A percentile compares a stretch with the other conserved stretches of the same genome.
These are phyloP conservation scores for Hesperophylax magnus DNA, from an alignment of 1,140 invertebrate species.

Conservation along the genomic window DNA sequence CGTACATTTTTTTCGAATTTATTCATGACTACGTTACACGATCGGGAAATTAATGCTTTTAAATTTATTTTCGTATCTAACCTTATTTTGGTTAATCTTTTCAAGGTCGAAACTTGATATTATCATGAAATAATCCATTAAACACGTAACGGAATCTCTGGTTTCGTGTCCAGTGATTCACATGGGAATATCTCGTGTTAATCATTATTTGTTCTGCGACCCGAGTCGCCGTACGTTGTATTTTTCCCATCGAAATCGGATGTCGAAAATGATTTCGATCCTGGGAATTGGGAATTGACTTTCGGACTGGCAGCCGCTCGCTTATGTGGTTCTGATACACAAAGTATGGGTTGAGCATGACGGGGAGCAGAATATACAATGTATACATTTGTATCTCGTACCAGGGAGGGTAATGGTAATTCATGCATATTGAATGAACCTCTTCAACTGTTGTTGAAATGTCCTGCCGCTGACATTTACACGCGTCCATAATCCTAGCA, in stretches of 20 bases:
- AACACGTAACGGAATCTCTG: too few relatives aligned
- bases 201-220: conserved; percentile 25
- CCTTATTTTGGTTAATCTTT: too few relatives aligned
- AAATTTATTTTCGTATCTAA: too few relatives aligned
- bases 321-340: conserved; percentile 24
- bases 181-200: conserved; percentile 35
- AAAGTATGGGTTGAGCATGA: not conserved
- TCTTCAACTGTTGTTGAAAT: conserved; percentile 12
- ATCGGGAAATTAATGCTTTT: too few relatives aligned
- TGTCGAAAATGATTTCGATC: conserved; percentile 51
- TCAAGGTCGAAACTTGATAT: too few relatives aligned
- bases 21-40: too few relatives aligned
- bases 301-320: conserved; percentile 41
- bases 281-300: conserved; percentile 50
- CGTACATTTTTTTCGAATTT: too few relatives aligned
- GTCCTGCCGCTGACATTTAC: conserved; percentile 24
- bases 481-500: not conserved
- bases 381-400: not conserved
- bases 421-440: conserved; percentile 25
- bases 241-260: conserved; percentile 48
- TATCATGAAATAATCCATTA: too few relatives aligned
- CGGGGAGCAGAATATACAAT: conserved; percentile 10
- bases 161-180: conserved; percentile 15
- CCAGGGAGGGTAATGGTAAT: not conserved
- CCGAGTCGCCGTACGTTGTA: conserved; percentile 11